Percentiles rank a stretch among this genome's conserved stretches.
Evolutionary conservation across 2,113 vertebrate species (phyloP).

Genomic region (Lycaon pictus): DNA sequence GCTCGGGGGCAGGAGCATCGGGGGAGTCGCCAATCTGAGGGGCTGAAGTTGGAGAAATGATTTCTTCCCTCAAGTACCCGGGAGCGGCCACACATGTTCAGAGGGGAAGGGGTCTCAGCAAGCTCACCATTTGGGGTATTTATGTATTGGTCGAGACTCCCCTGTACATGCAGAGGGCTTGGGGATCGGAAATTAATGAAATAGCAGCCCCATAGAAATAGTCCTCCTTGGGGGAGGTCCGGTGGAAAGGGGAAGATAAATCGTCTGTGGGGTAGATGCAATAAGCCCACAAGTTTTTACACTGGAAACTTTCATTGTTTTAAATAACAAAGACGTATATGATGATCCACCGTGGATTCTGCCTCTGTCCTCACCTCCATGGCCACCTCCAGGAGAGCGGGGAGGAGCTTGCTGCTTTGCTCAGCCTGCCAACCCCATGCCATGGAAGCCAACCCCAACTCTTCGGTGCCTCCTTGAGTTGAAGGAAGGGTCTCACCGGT

Average conservation of each 20-base stretch:
- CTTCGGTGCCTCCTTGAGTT: not conserved
- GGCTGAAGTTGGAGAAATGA: not conserved
- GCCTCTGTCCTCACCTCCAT: not conserved
- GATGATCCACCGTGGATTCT: not conserved
- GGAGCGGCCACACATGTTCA: not conserved
- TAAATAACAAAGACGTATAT: not conserved
- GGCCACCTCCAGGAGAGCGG: not conserved
- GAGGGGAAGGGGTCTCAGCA: not conserved
- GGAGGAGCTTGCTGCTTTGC: not conserved
- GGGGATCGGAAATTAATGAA: not conserved
- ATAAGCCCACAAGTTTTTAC: constrained; percentile 46
- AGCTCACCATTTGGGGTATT: not conserved
- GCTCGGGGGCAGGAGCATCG: not conserved
- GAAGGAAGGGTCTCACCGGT: not conserved
- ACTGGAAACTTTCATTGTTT: constrained; percentile 63
- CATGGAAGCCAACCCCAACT: not conserved
- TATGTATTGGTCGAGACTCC: not conserved
- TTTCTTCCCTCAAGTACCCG: not conserved
- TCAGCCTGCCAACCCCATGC: not conserved
- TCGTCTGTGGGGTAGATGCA: constrained; percentile 17
- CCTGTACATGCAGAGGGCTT: not conserved
- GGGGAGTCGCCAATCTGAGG: not conserved
- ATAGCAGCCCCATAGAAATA: not conserved
- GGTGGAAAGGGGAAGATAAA: not conserved
- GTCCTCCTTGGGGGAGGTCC: not conserved